Evolutionary conservation across 2,797 vertebrate genomes (phyloP), one percentile per base, ranked within the genome.

Genomic region (Propithecus deckenii): DNA sequence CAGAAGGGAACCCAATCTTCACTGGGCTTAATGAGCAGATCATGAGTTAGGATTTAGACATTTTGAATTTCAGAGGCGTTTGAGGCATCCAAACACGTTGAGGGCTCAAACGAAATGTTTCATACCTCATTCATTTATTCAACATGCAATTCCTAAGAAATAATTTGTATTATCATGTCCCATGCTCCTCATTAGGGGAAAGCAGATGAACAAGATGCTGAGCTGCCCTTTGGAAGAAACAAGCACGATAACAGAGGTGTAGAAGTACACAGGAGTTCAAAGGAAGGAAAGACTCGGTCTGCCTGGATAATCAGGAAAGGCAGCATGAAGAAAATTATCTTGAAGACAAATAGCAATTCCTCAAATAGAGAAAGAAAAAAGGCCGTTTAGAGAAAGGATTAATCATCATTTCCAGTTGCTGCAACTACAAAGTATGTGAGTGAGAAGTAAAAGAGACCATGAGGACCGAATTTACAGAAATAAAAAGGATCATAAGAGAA

Each of bases 61-160:
- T 92, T 95, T 69, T 95, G 12, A 69, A 91, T 95, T 93, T 95
- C 72, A 90, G 32, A 86, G 86, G 30, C 28, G 71, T 89, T 35
- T 84, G 46, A 95, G 18, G n/a, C 35, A 96, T 81, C 23, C 71
- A 61, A 95, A 79, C 61, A 23, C 43, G 63, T 61, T 88, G 10
- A 84, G 50, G 80, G 63, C 43, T 94, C 83, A 95, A 43, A 97
- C 43, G 38, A 94, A 71, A 52, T 22, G 5, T 75, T 74, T 90
- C 22, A 7, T n/a, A 75, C 25, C 57, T 84, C 35, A 89, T 52
- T 92, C 41, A 89, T 59, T 92, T 76, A 94, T 61, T 92, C 55
- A 86, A 84, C 41, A 84, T 67, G 28, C 8, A 75, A 86, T 90
- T 97, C 69, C 63, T 74, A 86, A 89, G 80, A 96, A 86, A 92